These are phyloP conservation scores for Maccullochella peelii DNA, from an alignment of 2,113 vertebrate species.

Conservation along the genomic window DNA sequence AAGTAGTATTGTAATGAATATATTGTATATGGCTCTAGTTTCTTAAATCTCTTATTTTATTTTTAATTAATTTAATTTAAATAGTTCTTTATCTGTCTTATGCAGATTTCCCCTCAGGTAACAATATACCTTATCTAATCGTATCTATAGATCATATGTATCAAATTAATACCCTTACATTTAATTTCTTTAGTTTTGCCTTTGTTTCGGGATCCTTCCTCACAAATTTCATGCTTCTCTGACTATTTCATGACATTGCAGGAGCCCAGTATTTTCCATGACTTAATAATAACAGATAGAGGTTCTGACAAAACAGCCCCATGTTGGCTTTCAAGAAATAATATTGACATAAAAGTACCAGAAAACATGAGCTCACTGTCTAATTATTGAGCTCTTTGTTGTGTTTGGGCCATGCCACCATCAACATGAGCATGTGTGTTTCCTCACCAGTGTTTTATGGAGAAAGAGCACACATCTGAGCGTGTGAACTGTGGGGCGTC, in stretches of 20 bases:
- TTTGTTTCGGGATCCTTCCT: background rate
- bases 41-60: too few species aligned
- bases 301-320: background rate
- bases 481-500: constrained; percentile 23
- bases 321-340: background rate
- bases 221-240: too few species aligned
- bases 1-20: too few species aligned
- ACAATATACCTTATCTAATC: too few species aligned
- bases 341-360: background rate
- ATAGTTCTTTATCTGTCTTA: too few species aligned
- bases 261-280: background rate
- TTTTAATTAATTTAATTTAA: too few species aligned
- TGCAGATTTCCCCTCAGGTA: too few species aligned
- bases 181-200: background rate
- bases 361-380: background rate
- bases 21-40: too few species aligned
- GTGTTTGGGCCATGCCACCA: background rate
- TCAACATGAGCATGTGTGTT: background rate
- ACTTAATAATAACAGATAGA: background rate
- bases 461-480: background rate
- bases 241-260: background rate
- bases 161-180: background rate
- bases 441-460: background rate
- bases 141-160: too few species aligned
- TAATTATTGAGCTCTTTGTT: background rate